These are phyloP conservation scores for Paratilapia polleni DNA, from an alignment of 2,113 vertebrate species.

Conservation along the genomic window DNA sequence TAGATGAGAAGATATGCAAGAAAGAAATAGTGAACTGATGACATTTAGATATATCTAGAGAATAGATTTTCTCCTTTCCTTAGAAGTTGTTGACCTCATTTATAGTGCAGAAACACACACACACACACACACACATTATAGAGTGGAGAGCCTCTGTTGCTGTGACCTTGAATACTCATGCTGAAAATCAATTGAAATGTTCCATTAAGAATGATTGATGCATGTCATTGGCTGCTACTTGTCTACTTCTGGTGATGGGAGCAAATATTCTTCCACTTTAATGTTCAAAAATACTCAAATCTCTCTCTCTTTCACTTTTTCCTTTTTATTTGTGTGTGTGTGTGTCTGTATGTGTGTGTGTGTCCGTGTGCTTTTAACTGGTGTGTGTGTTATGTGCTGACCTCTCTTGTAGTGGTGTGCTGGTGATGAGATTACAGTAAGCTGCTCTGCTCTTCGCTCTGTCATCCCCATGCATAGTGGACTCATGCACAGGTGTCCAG, in stretches of 20 bases:
- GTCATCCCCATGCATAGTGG: constrained; percentile 55
- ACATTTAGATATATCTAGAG: constrained; percentile 21
- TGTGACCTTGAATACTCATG: constrained; percentile 73
- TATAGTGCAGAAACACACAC: constrained; percentile 22
- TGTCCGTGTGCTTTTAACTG: background rate
- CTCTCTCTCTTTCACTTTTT: constrained; percentile 9
- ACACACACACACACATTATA: constrained; percentile 24
- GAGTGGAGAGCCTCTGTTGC: constrained; percentile 20
- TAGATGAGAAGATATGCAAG: constrained; percentile 55
- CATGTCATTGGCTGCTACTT: constrained; percentile 62
- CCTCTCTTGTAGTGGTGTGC: constrained; percentile 60
- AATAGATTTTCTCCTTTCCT: constrained; percentile 22
- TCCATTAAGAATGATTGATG: constrained; percentile 79
- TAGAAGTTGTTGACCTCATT: constrained; percentile 55
- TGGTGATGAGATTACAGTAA: constrained; percentile 73
- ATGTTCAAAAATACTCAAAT: constrained; percentile 56
- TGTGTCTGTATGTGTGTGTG: background rate
- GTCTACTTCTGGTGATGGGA: constrained; percentile 54
- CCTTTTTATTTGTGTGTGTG: background rate
- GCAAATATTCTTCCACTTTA: constrained; percentile 63
- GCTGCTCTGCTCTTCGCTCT: constrained; percentile 55
- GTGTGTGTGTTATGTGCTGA: constrained; percentile 25
- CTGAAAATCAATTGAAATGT: constrained; percentile 73
- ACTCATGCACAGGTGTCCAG: constrained; percentile 48
- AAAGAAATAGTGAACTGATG: constrained; percentile 28